Percentiles rank a stretch among this genome's conserved stretches.
Evolutionary conservation across 2,113 vertebrate species (phyloP).

Genomic region (Benthochromis sp.): DNA sequence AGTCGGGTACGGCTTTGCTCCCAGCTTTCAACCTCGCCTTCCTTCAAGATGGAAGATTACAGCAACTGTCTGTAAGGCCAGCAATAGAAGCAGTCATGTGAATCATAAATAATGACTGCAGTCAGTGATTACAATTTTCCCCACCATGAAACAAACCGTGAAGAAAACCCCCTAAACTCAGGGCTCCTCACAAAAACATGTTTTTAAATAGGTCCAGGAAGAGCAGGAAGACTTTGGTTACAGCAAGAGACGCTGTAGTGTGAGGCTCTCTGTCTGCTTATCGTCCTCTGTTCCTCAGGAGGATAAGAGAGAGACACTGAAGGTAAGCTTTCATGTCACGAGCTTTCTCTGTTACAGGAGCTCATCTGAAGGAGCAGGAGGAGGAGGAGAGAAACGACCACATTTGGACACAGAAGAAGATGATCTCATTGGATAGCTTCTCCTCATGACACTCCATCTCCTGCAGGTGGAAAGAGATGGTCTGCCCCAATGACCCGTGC

Average conservation of each 20-base stretch:
- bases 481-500: conserved; percentile 26
- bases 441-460: not conserved
- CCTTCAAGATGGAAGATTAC: not conserved
- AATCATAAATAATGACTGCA: conserved; percentile 37
- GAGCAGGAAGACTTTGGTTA: not conserved
- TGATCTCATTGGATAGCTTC: conserved; percentile 58
- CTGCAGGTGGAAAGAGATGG: conserved; percentile 28
- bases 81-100: not conserved
- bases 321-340: not conserved
- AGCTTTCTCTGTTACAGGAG: conserved; percentile 21
- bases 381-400: not conserved
- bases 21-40: not conserved
- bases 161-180: conserved; percentile 9
- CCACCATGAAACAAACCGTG: conserved; percentile 1
- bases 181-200: not conserved
- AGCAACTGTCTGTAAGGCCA: not conserved
- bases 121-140: conserved; percentile 17
- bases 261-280: not conserved
- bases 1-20: not conserved
- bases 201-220: conserved; percentile 25
- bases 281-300: not conserved
- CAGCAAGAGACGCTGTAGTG: not conserved
- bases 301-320: not conserved
- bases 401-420: conserved; percentile 30
- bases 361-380: not conserved